Base-by-base conservation (phyloP, 1,140 invertebrate species). In the Wiebesia pumilae region DNA sequence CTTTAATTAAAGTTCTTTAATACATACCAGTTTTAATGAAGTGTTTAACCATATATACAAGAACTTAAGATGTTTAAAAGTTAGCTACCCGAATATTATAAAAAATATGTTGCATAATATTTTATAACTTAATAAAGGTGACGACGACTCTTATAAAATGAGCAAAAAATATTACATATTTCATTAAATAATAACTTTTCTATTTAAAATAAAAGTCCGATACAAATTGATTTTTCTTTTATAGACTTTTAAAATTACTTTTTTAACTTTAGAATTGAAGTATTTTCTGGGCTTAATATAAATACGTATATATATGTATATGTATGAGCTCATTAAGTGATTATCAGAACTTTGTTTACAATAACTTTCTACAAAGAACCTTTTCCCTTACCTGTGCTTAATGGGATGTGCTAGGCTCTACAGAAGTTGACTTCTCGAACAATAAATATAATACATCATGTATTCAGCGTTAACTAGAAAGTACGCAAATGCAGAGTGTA, bases 401-500 rank as follows among this genome's bases (percentile, higher is more conserved):
- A 19, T 71, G 3, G 9, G 0, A 0, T 35, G 19, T 38, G 69
- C 9, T 38, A 30, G 35, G 6, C 51, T 77, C 1, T 47, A 43
- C 27, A 47, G 69, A 81, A 65, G 58, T 10, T 27, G 35, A 38
- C 1, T 7, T 65, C 58, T 27, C 27, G 16, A 27, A 73, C 67
- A 30, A 82, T 69, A 82, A 67, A 71, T 43, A n/a, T 82, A 67
- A 27, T 67, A 65, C 65, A 65, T 69, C 47, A 24, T 51, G 71
- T 54, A 69, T 30, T 30, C 73, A 77, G 9, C 0, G 4, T 21
- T 30, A 71, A 71, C 1, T 1, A 14, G n/a, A 79, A 54, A 54
- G 47, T 10, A 47, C n/a, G n/a, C 27, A 65, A 62, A 43, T 6
- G 30, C 67, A 19, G 30, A 54, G n/a, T 80, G n/a, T 43, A 83